phyloP scores from a whole-genome alignment of 1,140 invertebrate genomes.

The Tetragonula clypearis region DNA sequence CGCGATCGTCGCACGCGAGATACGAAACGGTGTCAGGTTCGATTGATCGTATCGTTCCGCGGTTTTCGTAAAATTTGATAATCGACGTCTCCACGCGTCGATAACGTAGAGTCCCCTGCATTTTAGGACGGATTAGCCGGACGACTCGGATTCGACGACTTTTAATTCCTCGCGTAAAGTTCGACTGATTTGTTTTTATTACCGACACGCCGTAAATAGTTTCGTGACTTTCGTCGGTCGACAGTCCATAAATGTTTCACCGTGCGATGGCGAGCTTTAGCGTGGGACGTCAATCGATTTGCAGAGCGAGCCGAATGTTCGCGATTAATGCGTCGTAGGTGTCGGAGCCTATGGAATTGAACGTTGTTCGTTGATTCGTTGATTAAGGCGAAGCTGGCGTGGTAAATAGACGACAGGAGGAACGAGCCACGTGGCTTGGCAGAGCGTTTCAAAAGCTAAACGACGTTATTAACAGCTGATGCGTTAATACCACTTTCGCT shows the following conservation, averaged over 20 bases:
- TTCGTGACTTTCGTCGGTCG: neutral
- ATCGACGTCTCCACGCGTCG: neutral
- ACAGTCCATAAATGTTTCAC: neutral
- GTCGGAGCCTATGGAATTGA: neutral
- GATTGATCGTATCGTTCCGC: neutral
- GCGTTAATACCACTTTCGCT: slow-evolving; percentile 17
- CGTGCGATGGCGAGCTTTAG: neutral
- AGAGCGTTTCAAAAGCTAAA: neutral
- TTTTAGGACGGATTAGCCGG: neutral
- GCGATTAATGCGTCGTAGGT: neutral
- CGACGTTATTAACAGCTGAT: neutral
- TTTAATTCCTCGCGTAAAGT: no score
- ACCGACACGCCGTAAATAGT: neutral
- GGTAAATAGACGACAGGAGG: neutral
- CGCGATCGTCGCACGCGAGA: neutral
- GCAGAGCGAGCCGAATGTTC: neutral
- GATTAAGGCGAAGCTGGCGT: neutral
- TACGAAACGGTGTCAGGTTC: neutral
- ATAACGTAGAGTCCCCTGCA: slow-evolving; percentile 2
- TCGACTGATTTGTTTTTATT: neutral
- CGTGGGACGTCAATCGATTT: slow-evolving; percentile 14
- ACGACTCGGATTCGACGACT: no score
- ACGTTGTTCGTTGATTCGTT: neutral
- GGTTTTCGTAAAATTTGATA: neutral
- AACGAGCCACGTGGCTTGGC: neutral